phyloP scores from a whole-genome alignment of 2,888 invertebrate species.

The Lasioglossum malachurum region DNA sequence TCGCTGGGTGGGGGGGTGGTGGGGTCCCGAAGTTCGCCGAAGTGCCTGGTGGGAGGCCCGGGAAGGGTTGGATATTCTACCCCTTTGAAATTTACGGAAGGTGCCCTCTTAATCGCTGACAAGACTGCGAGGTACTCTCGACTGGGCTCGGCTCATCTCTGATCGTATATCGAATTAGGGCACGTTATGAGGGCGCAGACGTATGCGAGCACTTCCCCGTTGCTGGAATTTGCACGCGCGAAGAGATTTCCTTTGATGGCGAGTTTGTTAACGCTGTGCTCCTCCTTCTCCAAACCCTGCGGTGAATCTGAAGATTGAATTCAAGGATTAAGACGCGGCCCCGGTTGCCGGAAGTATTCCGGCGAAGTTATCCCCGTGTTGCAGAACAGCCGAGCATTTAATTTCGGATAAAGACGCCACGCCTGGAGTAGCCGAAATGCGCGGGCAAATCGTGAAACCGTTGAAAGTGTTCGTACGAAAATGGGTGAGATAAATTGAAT shows the following conservation, averaged over 20 bases:
- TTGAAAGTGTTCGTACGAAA: too few relatives aligned
- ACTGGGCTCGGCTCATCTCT: constrained; percentile 39
- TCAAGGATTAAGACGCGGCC: constrained; percentile 19
- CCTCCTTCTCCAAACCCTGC: background rate
- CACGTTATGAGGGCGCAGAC: constrained; percentile 26
- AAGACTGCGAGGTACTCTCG: constrained; percentile 55
- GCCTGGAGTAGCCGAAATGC: background rate
- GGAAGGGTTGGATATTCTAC: constrained; percentile 13
- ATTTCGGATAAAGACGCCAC: background rate
- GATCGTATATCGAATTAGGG: constrained; percentile 63
- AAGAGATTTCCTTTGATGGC: constrained; percentile 16
- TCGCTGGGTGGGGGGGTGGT: background rate
- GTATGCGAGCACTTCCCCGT: background rate
- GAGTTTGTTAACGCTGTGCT: background rate
- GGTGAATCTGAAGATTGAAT: constrained; percentile 8
- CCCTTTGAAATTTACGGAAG: constrained; percentile 58
- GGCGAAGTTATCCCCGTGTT: background rate
- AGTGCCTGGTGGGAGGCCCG: constrained; percentile 49
- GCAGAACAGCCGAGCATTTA: background rate
- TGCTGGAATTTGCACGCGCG: background rate
- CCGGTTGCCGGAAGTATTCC: background rate
- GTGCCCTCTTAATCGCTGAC: constrained; percentile 58
- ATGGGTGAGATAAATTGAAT: too few relatives aligned
- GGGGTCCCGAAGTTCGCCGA: constrained; percentile 46
- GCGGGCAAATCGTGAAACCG: too few relatives aligned